These are phyloP conservation scores for Caenorhabditis japonica DNA, from an alignment of 2,888 invertebrate genomes.

Conservation along the genomic window DNA sequence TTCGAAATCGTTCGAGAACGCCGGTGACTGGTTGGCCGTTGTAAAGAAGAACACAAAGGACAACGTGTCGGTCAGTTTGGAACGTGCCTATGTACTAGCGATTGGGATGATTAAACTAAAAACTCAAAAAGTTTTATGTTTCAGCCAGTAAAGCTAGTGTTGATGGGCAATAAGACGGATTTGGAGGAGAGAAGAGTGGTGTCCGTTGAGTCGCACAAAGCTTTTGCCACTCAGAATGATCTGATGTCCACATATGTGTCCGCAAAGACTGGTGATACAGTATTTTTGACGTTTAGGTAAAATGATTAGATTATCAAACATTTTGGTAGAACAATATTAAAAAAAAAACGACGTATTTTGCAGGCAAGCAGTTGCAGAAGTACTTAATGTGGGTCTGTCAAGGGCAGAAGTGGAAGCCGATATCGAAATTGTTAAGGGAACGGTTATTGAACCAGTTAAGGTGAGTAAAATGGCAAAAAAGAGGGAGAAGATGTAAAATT, in stretches of 20 bases:
- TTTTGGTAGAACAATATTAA: no score
- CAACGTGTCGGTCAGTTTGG: slow-evolving; percentile 65
- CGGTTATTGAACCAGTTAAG: slow-evolving; percentile 33
- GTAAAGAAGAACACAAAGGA: slow-evolving; percentile 77
- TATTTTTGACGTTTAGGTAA: slow-evolving; percentile 75
- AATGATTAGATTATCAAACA: no score
- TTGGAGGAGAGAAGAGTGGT: slow-evolving; percentile 80
- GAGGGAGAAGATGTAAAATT: no score
- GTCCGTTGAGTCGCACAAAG: slow-evolving; percentile 79
- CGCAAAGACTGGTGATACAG: slow-evolving; percentile 81
- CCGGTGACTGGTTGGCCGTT: slow-evolving; percentile 83
- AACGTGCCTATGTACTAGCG: not conserved
- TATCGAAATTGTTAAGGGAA: slow-evolving; percentile 82
- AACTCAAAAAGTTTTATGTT: no score
- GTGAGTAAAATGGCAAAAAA: slow-evolving; percentile 3
- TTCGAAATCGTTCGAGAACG: slow-evolving; percentile 85
- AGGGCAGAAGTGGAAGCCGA: slow-evolving; percentile 83
- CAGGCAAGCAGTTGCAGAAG: slow-evolving; percentile 82
- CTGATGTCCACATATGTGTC: slow-evolving; percentile 80
- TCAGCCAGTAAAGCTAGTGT: slow-evolving; percentile 78
- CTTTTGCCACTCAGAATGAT: slow-evolving; percentile 74
- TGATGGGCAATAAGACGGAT: slow-evolving; percentile 81
- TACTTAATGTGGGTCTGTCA: slow-evolving; percentile 83
- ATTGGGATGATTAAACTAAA: no score
- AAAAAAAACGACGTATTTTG: no score